Evolutionary conservation across 1,140 invertebrate species (phyloP), one percentile per base, ranked within the genome.

Genomic region (Drosophila setifemur): DNA sequence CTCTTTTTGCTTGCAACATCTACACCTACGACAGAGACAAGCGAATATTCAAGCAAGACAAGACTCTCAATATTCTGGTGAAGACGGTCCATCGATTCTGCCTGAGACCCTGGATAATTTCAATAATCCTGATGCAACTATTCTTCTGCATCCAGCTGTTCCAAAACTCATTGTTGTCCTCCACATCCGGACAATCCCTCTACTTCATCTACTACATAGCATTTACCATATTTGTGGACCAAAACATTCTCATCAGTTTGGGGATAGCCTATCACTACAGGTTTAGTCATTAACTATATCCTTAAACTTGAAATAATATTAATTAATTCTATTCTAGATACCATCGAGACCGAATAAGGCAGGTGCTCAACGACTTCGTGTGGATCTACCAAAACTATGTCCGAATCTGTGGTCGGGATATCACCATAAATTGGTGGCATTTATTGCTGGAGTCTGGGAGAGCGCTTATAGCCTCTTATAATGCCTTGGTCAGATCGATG

Each of bases 1-100:
- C 55, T 25, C 25, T 76, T 7, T 39, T 50, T 11, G 77, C 77
- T 23, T 82, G 77, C 40, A 82, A 82, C 31, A 54, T 82, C n/a
- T 82, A 68, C 43, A 39, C n/a, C 5, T 68, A 49, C 23, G 11
- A 18, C 19, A 28, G 31, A 6, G n/a, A 40, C 4, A 28, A n/a
- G 5, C 21, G 35, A 12, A 31, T 29, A 3, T 81, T 81, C 7
- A 12, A 12, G 14, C 12, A 31, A 2, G 43, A 23, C 6, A 3
- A 4, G 1, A 16, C n/a, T 3, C 11, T 74, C 21, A 18, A 72
- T 14, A 5, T 6, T 2, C 3, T 33, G 2, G 33, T 81, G n/a
- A 21, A 26, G 12, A 8, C 70, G n/a, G 6, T 73, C 33, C 77
- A 82, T 31, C 21, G 26, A 16, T 23, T 76, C 14, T 83, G 77